Conservation (phyloP, 2,888 invertebrate species). For the Parnassius smintheus region DNA sequence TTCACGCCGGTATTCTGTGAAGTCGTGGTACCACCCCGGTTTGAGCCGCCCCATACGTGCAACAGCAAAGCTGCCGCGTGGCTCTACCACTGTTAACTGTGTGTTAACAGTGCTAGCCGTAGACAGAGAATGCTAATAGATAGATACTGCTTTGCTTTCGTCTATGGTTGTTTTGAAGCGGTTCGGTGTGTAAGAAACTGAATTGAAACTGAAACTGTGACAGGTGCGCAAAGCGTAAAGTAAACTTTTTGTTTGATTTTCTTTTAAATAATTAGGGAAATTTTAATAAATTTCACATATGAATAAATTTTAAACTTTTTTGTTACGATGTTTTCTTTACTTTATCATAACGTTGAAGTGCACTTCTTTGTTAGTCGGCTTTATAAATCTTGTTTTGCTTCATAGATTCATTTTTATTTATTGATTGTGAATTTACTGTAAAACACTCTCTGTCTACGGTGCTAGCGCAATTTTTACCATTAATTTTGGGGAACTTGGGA, state of each 20-base stretch:
- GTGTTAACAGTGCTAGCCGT: too few relatives aligned
- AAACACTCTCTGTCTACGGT: background rate
- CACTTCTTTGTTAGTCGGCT: slow-evolving; percentile 1
- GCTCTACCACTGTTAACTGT: too few relatives aligned
- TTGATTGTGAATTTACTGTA: slow-evolving; percentile 20
- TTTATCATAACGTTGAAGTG: background rate
- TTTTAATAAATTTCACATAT: slow-evolving; percentile 14
- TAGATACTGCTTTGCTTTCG: too few relatives aligned
- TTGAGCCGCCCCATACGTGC: too few relatives aligned
- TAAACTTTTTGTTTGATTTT: slow-evolving; percentile 33
- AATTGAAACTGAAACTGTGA: too few relatives aligned
- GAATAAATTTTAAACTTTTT: background rate
- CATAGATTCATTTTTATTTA: slow-evolving; percentile 20
- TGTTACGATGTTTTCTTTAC: background rate
- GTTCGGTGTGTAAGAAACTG: slow-evolving; percentile 34
- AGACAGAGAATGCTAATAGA: too few relatives aligned
- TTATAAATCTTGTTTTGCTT: slow-evolving; percentile 18
- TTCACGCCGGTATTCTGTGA: too few relatives aligned
- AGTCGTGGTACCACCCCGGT: too few relatives aligned
- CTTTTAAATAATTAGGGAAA: slow-evolving; percentile 27
- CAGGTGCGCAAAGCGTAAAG: slow-evolving; percentile 50
- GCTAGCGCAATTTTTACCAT: too few relatives aligned
- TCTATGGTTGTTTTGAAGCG: slow-evolving; percentile 40
- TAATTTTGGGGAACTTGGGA: too few relatives aligned
- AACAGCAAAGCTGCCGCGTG: too few relatives aligned